These are phyloP conservation scores for Andrena cerasifolii DNA, from an alignment of 1,140 invertebrate genomes.

Conservation along the genomic window DNA sequence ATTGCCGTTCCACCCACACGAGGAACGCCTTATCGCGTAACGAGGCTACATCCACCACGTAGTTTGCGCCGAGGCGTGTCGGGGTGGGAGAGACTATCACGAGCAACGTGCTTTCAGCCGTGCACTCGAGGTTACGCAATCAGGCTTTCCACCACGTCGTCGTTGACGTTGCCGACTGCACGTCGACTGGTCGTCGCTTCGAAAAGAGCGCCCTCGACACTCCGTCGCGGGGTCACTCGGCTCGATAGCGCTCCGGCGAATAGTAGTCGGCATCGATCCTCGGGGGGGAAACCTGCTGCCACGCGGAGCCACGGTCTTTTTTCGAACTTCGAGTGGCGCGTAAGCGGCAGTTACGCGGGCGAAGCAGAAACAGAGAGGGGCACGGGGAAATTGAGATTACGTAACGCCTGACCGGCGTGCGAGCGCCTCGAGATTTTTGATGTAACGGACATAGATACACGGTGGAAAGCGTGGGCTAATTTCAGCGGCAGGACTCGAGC, in stretches of 20 bases:
- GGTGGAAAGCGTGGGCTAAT: background rate
- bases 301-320: constrained; percentile 48
- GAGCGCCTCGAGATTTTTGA: constrained; percentile 32
- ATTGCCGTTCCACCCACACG: constrained; percentile 52
- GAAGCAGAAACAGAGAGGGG: background rate
- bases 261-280: constrained; percentile 56
- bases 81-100: constrained; percentile 54
- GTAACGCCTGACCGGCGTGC: constrained; percentile 24
- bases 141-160: constrained; percentile 54
- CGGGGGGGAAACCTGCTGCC: constrained; percentile 53
- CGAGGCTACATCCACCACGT: constrained; percentile 54
- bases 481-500: background rate
- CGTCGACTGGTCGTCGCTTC: constrained; percentile 35
- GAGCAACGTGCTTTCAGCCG: constrained; percentile 62
- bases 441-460: constrained; percentile 5
- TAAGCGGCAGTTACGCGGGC: constrained; percentile 35
- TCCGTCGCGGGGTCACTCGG: constrained; percentile 57
- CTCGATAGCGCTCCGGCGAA: constrained; percentile 57
- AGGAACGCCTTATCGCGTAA: constrained; percentile 51
- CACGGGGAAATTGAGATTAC: constrained; percentile 40
- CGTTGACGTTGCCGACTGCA: constrained; percentile 50
- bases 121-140: constrained; percentile 68
- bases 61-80: constrained; percentile 30
- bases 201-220: constrained; percentile 36
- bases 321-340: constrained; percentile 54